Percentiles rank a stretch among this genome's conserved stretches.
Conservation (phyloP, 2,113 vertebrate genomes). For the Isurus oxyrinchus region DNA sequence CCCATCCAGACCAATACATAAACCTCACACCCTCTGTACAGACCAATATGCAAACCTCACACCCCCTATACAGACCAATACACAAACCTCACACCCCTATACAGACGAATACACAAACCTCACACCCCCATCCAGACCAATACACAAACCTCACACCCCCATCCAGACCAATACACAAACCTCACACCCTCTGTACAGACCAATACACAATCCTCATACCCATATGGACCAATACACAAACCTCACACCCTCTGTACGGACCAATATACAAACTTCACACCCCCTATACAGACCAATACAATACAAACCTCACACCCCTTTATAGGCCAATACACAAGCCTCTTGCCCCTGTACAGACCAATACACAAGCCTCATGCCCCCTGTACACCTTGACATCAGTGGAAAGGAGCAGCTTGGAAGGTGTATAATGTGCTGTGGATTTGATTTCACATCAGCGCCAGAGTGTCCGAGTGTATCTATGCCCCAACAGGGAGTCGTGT, state of each 20-base stretch:
- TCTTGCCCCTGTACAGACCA: neutral
- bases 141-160: neutral
- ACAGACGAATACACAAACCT: neutral
- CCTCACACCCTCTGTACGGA: neutral
- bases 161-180: neutral
- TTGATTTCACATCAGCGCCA: too few species aligned
- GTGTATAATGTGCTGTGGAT: neutral
- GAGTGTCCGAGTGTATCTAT: neutral
- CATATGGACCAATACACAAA: neutral
- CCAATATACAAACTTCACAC: neutral
- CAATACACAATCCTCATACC: neutral
- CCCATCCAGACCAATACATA: neutral
- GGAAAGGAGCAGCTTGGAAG: neutral
- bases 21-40: neutral
- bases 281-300: neutral
- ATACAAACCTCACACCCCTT: neutral
- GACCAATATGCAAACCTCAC: neutral
- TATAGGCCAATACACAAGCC: neutral
- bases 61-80: neutral
- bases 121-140: neutral
- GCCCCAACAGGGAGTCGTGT: neutral
- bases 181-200: too few species aligned
- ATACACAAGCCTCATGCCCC: neutral
- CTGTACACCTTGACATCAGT: neutral
- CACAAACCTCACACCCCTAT: neutral